Conservation (phyloP, 2,113 vertebrate species). For the Caracal caracal region DNA sequence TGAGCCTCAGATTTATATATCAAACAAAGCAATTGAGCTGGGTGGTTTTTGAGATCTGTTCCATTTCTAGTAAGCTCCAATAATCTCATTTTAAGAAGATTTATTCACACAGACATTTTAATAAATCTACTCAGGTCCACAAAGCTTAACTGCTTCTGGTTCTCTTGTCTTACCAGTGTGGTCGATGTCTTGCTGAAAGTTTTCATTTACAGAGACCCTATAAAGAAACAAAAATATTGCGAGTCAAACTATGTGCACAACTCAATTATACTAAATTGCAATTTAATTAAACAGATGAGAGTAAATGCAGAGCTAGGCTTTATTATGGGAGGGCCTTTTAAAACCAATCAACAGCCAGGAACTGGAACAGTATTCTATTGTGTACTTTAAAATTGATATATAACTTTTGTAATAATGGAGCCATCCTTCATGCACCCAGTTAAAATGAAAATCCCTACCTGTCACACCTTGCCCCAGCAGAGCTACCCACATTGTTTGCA, state of each 20-base stretch:
- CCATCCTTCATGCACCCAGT: background rate
- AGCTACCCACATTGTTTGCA: background rate
- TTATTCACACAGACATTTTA: background rate
- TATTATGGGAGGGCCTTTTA: background rate
- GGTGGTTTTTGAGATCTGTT: background rate
- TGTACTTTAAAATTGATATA: background rate
- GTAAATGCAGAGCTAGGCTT: slow-evolving; percentile 9
- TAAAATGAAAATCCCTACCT: slow-evolving; percentile 20
- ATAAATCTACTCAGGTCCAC: background rate
- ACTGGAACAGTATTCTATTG: background rate
- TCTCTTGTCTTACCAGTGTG: slow-evolving; percentile 68
- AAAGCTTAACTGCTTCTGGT: background rate
- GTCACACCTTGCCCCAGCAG: background rate
- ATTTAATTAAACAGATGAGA: slow-evolving; percentile 4
- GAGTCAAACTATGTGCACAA: background rate
- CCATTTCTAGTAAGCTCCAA: background rate
- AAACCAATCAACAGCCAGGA: background rate
- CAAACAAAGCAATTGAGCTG: background rate
- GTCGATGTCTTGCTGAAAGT: slow-evolving; percentile 23
- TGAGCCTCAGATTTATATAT: background rate
- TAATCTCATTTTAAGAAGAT: background rate
- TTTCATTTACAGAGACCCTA: slow-evolving; percentile 52
- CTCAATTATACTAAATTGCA: background rate
- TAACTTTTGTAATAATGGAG: background rate
- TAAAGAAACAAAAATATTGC: slow-evolving; percentile 39